Evolutionary conservation across 2,113 vertebrate genomes (phyloP), one percentile per base, ranked within the genome.

Genomic region (Sinosuthora webbiana): DNA sequence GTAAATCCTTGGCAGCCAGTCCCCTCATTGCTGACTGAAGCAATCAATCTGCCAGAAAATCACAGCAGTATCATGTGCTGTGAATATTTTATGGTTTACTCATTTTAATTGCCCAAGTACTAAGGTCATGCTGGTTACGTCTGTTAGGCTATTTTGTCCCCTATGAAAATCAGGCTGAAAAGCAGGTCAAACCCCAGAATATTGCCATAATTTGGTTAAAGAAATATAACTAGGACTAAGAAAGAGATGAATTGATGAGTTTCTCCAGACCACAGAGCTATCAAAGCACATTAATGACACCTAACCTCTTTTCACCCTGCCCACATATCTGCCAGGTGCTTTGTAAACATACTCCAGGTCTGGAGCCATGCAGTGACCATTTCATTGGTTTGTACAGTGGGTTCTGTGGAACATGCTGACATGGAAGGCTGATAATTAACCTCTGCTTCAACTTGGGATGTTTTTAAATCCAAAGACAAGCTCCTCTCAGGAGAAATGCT

Each of bases 11-110:
- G 94, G 94, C 89, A 89, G 91, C 12, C 74, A 75, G 68, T 74
- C 73, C 42, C 57, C 41, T 83, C 80, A 78, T n/a, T n/a, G 70
- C 67, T 90, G 74, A 89, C 63, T 87, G 65, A 83, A 85, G 71
- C 35, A 78, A 87, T 96, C 93, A 94, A 68, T 95, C 92, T 95
- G 83, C 50, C 88, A 93, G 91, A 60, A 93, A 93, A 95, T 83
- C 67, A 78, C 49, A 83, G 65, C 83, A 65, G 37, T 79, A 83
- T 82, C 60, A 65, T 81, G 74, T 79, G 39, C 86, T 69, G 82
- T 89, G 93, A 95, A 95, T 97, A 95, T 90, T 95, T 96, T 92
- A 91, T 59, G 59, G 21, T 85, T 95, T 93, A 94, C 93, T 96
- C 92, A 93, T 76, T 78, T 62, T 95, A 94, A 97, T 96, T 95